phyloP scores from a whole-genome alignment of 2,797 vertebrate genomes.

The Peromyscus eremicus region DNA sequence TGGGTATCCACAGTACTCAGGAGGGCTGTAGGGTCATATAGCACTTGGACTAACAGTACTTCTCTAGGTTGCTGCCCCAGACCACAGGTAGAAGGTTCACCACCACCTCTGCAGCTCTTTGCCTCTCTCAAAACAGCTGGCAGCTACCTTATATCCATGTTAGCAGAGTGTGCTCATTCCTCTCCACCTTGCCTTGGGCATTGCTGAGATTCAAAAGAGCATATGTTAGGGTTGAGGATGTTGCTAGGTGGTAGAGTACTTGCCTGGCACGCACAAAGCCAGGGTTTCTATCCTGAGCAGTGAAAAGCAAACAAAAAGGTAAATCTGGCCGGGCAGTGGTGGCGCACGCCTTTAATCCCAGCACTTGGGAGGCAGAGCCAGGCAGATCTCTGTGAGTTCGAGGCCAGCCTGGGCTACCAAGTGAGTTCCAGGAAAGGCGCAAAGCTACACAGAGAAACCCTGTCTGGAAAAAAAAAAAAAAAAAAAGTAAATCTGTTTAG shows the following conservation, averaged over 20 bases:
- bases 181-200: no score
- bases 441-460: no score
- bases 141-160: neutral
- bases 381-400: no score
- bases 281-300: neutral
- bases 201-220: neutral
- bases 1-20: neutral
- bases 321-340: no score
- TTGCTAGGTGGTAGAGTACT: neutral
- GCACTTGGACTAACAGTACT: neutral
- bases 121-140: neutral
- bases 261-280: neutral
- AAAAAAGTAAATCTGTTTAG: no score
- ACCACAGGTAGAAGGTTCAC: neutral
- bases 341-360: no score
- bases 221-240: no score
- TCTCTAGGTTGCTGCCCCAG: fast-evolving
- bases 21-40: fast-evolving
- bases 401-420: no score
- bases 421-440: no score
- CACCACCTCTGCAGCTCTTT: fast-evolving
- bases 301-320: neutral
- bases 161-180: neutral
- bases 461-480: no score
- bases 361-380: no score